Evolutionary conservation across 2,113 vertebrate genomes (phyloP), one percentile per base, ranked within the genome.

Genomic region (Limnothrissa miodon): DNA sequence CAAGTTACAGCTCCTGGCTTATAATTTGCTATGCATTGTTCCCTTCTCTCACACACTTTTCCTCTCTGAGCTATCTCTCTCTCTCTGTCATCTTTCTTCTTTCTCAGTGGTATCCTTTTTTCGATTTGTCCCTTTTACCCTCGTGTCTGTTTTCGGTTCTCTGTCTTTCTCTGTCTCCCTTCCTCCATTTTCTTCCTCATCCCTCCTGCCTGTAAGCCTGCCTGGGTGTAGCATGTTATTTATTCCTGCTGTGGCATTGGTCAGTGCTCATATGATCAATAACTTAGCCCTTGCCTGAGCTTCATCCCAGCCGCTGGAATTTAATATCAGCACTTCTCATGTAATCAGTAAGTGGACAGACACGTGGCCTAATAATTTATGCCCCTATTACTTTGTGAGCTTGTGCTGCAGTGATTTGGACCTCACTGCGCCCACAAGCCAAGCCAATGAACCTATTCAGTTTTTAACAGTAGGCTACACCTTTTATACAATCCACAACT

Each of bases 311-410:
- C 11, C 1, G 10, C 15, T 70, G 9, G 9, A 70, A 70, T 70
- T 70, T 70, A 70, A 70, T 70, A 70, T 70, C n/a, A 70, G 62
- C 62, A 70, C 13, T 29, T 70, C n/a, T 70, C 62, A 36, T 70
- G 62, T 33, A 29, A 36, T 70, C 11, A 29, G 62, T 36, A 2
- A 29, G 62, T 17, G 62, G 29, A 70, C 51, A 74, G 29, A 74
- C 25, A 33, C n/a, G 25, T 5, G 13, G 66, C 29, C 8, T 10
- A 25, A 17, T 74, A 70, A 13, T 74, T 33, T 36, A 29, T 39
- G 66, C 33, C 66, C 9, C 29, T 74, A 74, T 74, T 74, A 74
- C 33, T 13, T 36, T 1, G 29, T 36, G 33, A 36, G 29, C 10
- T 17, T 36, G 2, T 33, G 13, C 66, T 74, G 66, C 11, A 74